These are phyloP conservation scores for Cinclus cinclus DNA, from an alignment of 2,113 vertebrate species.

Conservation along the genomic window DNA sequence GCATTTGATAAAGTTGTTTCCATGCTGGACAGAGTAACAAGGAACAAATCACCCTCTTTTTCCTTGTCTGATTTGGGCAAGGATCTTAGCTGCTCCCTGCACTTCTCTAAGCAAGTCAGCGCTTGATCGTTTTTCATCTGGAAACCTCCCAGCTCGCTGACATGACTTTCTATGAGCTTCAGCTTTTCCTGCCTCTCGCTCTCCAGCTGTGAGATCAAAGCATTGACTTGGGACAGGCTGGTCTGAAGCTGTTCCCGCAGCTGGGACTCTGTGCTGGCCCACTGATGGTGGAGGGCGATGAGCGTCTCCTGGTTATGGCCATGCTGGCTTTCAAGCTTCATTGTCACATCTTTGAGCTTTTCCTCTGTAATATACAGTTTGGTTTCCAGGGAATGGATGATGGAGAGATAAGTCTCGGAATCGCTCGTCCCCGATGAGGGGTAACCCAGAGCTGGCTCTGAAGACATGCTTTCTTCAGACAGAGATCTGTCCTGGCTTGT, in stretches of 20 bases:
- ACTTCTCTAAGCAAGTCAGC: constrained; percentile 82
- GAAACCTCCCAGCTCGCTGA: constrained; percentile 66
- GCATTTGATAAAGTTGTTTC: constrained; percentile 79
- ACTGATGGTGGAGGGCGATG: constrained; percentile 73
- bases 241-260: constrained; percentile 79
- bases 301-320: constrained; percentile 73
- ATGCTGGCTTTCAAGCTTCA: constrained; percentile 82
- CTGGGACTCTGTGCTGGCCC: constrained; percentile 73
- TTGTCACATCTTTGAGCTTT: constrained; percentile 86
- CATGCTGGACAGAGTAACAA: constrained; percentile 76
- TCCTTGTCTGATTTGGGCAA: constrained; percentile 72
- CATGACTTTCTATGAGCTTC: constrained; percentile 45
- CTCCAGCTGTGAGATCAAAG: constrained; percentile 73
- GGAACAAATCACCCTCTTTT: constrained; percentile 64
- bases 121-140: constrained; percentile 80
- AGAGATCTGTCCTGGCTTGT: constrained; percentile 73
- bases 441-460: constrained; percentile 74
- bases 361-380: constrained; percentile 90
- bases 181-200: constrained; percentile 70
- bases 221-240: constrained; percentile 77
- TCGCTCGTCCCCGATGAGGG: constrained; percentile 65
- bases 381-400: constrained; percentile 89
- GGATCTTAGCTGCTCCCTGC: constrained; percentile 80
- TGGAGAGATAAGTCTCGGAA: constrained; percentile 87
- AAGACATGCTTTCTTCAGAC: constrained; percentile 77